Evolutionary conservation across 2,113 vertebrate species (phyloP).

Genomic region (pig (Sus scrofa)): DNA sequence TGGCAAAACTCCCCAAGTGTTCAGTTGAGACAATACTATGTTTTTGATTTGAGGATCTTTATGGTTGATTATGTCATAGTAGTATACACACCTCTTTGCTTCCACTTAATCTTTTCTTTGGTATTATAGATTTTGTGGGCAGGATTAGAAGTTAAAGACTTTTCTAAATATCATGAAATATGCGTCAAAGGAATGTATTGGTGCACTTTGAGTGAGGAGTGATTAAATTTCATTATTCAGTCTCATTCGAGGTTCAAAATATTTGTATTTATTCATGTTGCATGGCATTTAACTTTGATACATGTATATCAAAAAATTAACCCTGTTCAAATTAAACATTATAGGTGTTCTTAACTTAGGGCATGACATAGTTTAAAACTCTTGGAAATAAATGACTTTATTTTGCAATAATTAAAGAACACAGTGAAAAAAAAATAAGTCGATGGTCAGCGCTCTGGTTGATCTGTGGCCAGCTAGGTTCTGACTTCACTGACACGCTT

Average conservation of each 20-base stretch:
- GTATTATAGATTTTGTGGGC: background rate
- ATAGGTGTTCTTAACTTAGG: background rate
- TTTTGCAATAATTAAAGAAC: slow-evolving; percentile 54
- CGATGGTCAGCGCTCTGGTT: slow-evolving; percentile 35
- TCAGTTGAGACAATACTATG: background rate
- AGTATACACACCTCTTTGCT: background rate
- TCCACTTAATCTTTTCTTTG: background rate
- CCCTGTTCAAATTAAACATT: slow-evolving; percentile 21
- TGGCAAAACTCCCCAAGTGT: background rate
- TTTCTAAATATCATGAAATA: slow-evolving; percentile 24
- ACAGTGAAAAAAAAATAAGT: background rate
- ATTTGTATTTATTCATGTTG: background rate
- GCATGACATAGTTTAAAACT: background rate
- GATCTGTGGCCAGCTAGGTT: slow-evolving; percentile 80
- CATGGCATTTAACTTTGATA: background rate
- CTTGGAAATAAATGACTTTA: background rate
- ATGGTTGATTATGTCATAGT: background rate
- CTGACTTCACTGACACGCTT: slow-evolving; percentile 83
- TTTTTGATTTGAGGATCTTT: slow-evolving; percentile 40
- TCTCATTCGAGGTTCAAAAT: slow-evolving; percentile 16
- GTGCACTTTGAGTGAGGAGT: background rate
- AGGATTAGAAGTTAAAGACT: background rate
- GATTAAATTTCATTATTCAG: background rate
- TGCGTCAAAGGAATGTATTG: background rate
- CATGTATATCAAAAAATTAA: background rate